These are phyloP conservation scores for Dicycla oo DNA, from an alignment of 2,888 invertebrate species.

Conservation along the genomic window DNA sequence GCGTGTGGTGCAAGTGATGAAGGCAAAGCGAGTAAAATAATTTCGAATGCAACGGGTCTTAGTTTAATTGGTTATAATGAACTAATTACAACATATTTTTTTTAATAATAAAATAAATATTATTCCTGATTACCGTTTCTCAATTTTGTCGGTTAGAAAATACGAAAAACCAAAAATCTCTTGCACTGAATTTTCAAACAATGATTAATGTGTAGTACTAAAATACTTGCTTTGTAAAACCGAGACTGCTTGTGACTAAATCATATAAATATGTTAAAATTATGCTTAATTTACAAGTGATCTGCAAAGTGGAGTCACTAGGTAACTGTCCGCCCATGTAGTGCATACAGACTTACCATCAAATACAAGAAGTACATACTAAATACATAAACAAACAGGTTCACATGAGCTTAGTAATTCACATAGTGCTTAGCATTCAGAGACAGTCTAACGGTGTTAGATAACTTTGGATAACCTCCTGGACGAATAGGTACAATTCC, in stretches of 20 bases:
- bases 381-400: constrained; percentile 39
- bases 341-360: constrained; percentile 44
- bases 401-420: constrained; percentile 38
- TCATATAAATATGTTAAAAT: constrained; percentile 5
- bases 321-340: constrained; percentile 43
- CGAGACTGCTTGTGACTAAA: not conserved
- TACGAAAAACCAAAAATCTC: no score
- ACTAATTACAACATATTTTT: no score
- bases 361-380: constrained; percentile 35
- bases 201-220: no score
- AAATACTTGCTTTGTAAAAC: no score
- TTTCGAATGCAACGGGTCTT: no score
- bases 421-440: constrained; percentile 43
- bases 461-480: constrained; percentile 42
- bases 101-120: no score
- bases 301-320: constrained; percentile 34
- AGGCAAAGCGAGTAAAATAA: not conserved
- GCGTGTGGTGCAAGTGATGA: constrained; percentile 29
- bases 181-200: no score
- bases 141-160: no score
- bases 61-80: no score
- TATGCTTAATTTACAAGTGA: constrained; percentile 34
- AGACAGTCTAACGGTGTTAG: constrained; percentile 33
- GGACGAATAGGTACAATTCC: constrained; percentile 21
- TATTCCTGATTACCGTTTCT: no score